phyloP scores from a whole-genome alignment of 2,888 invertebrate species.

The Acrocyrtus sp. region DNA sequence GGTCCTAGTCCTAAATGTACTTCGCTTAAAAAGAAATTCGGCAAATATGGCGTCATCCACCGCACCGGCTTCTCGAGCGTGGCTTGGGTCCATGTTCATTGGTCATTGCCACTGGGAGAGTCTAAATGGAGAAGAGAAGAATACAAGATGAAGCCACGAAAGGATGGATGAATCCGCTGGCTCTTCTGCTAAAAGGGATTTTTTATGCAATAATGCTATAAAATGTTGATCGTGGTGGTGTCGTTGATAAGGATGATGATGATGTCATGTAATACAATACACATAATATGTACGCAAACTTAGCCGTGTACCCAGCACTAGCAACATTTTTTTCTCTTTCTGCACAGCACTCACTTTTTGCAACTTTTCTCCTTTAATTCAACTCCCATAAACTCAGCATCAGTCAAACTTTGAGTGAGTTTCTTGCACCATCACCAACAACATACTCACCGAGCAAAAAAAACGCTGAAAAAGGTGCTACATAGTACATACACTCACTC shows the following conservation, averaged over 20 bases:
- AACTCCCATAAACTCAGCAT: conserved; percentile 26
- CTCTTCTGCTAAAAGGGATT: not conserved
- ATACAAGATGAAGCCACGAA: conserved; percentile 15
- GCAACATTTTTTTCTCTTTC: not conserved
- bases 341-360: conserved; percentile 9
- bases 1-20: not conserved
- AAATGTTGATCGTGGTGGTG: conserved; percentile 9
- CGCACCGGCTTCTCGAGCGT: conserved; percentile 60
- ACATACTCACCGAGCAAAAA: not conserved
- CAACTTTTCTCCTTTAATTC: conserved; percentile 24
- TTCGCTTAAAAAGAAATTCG: conserved; percentile 47
- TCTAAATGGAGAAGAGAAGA: conserved; percentile 42
- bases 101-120: conserved; percentile 62
- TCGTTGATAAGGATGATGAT: conserved; percentile 16
- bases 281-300: not conserved
- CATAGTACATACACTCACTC: no score
- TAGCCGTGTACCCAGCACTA: no score
- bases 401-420: conserved; percentile 7
- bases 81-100: conserved; percentile 59
- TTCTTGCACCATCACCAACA: conserved; percentile 8
- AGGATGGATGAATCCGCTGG: not conserved
- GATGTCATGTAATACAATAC: conserved; percentile 30
- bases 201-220: conserved; percentile 7
- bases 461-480: not conserved
- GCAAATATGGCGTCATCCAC: conserved; percentile 61